Percentiles rank a stretch among this genome's conserved stretches.
These are phyloP conservation scores for Carollia perspicillata DNA, from an alignment of 2,113 vertebrate species.

Conservation along the genomic window DNA sequence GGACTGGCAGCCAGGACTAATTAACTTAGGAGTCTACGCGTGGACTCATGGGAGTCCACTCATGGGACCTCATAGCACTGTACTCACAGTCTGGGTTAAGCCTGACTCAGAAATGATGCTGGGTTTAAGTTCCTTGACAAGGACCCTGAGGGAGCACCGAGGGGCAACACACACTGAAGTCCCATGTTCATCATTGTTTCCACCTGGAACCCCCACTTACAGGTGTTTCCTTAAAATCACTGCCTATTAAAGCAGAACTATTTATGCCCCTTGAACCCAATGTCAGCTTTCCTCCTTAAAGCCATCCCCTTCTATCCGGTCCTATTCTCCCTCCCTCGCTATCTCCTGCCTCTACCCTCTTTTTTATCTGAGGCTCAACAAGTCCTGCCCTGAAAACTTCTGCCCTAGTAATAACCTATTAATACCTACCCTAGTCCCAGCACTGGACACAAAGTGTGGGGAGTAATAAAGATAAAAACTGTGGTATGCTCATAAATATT, in stretches of 20 bases:
- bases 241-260: background rate
- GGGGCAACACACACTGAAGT: background rate
- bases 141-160: background rate
- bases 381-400: background rate
- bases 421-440: background rate
- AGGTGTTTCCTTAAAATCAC: background rate
- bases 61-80: background rate
- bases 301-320: background rate
- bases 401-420: background rate
- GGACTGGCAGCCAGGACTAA: background rate
- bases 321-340: background rate
- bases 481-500: background rate
- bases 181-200: background rate
- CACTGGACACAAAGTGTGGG: background rate
- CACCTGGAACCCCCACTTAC: background rate
- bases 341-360: background rate
- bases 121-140: background rate
- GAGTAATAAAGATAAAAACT: background rate
- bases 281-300: background rate
- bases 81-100: background rate
- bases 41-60: background rate
- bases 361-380: background rate
- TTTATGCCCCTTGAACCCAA: background rate
- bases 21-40: too few species aligned
- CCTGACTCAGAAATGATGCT: background rate